A percentile compares a stretch with the other conserved stretches of the same genome.
These are phyloP conservation scores for Isichthys henryi DNA, from an alignment of 2,113 vertebrate species.

Conservation along the genomic window DNA sequence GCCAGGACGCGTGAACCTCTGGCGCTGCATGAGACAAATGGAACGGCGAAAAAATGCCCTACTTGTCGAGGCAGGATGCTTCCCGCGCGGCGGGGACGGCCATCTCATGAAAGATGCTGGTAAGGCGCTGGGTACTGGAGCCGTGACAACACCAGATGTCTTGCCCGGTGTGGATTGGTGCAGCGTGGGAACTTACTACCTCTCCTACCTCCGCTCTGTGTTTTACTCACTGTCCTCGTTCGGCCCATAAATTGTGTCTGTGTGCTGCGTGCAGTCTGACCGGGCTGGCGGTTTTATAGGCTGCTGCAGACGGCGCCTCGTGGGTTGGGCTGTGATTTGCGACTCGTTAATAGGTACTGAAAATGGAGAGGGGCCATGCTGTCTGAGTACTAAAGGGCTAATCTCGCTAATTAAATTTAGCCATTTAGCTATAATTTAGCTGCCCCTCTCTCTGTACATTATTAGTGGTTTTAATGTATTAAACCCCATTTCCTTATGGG, in stretches of 20 bases:
- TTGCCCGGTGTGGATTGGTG: background rate
- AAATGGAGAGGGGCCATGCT: background rate
- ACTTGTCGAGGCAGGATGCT: constrained; percentile 38
- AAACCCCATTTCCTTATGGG: background rate
- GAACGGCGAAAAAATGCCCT: constrained; percentile 21
- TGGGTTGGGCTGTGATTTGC: background rate
- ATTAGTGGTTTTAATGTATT: background rate
- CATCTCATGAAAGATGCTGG: background rate
- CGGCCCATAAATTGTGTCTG: background rate
- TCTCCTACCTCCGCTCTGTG: background rate
- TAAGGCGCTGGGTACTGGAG: background rate
- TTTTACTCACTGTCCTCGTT: background rate
- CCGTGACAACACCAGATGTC: background rate
- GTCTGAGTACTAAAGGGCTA: background rate
- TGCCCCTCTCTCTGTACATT: background rate
- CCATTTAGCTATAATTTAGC: background rate
- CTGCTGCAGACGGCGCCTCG: background rate
- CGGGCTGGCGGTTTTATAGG: background rate
- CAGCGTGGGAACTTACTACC: background rate
- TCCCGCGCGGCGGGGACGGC: background rate
- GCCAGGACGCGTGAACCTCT: background rate
- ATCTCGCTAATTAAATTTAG: background rate
- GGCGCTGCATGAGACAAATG: background rate
- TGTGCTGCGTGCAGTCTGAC: background rate
- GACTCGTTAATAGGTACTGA: background rate